phyloP scores from a whole-genome alignment of 2,113 vertebrate genomes.

The Spea bombifrons region DNA sequence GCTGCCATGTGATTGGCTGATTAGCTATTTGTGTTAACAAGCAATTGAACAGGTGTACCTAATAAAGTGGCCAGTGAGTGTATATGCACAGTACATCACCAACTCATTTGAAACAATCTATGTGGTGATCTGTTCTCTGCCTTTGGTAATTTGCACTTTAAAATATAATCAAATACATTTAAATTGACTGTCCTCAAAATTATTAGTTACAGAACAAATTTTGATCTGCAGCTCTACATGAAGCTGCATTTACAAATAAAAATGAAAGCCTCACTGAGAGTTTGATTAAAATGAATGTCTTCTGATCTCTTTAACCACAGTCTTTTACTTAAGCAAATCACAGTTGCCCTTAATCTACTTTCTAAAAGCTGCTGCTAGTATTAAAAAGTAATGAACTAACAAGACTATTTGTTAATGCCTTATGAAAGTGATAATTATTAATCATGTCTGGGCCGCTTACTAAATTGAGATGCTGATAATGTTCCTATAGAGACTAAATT shows the following conservation, averaged over 20 bases:
- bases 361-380: slow-evolving; percentile 65
- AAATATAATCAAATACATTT: neutral
- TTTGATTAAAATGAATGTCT: slow-evolving; percentile 63
- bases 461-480: slow-evolving; percentile 55
- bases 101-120: neutral
- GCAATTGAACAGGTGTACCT: no score
- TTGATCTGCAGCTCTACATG: slow-evolving; percentile 16
- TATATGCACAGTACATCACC: neutral
- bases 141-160: neutral
- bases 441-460: slow-evolving; percentile 62
- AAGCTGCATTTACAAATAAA: slow-evolving; percentile 51
- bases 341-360: slow-evolving; percentile 63
- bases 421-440: slow-evolving; percentile 69
- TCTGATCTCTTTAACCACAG: slow-evolving; percentile 56
- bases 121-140: neutral
- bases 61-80: no score
- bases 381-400: slow-evolving; percentile 74
- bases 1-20: no score
- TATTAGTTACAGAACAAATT: neutral
- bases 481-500: slow-evolving; percentile 2
- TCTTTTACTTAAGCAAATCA: slow-evolving; percentile 65
- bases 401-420: slow-evolving; percentile 72
- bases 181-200: slow-evolving; percentile 3
- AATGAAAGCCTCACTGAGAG: slow-evolving; percentile 50
- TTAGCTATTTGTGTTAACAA: no score